phyloP scores from a whole-genome alignment of 2,888 invertebrate genomes.

The Aelia acuminata region DNA sequence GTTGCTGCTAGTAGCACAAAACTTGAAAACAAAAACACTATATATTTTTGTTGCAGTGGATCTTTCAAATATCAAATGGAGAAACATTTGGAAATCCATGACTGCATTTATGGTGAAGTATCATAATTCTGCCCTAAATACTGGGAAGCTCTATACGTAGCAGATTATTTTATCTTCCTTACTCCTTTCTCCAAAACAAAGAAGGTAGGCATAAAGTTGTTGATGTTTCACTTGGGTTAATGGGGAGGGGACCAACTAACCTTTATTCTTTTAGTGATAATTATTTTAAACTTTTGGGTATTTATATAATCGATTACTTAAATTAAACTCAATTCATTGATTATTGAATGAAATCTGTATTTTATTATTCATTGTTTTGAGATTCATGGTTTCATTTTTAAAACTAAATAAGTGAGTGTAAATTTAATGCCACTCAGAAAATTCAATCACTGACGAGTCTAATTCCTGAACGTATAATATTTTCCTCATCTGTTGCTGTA shows the following conservation, averaged over 20 bases:
- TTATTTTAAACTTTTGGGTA: not conserved
- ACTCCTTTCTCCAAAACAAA: not conserved
- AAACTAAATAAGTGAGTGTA: not conserved
- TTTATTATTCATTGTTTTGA: not conserved
- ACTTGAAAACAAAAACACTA: slow-evolving; percentile 9
- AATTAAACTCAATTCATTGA: not conserved
- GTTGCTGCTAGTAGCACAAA: not conserved
- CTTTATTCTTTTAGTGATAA: slow-evolving; percentile 7
- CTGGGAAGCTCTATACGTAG: slow-evolving; percentile 2
- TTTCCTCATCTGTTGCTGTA: no score
- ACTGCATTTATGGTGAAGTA: not conserved
- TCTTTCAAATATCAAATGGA: not conserved
- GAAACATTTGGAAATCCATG: slow-evolving; percentile 6
- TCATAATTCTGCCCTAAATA: not conserved
- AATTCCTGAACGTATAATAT: no score
- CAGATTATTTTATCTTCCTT: slow-evolving; percentile 5
- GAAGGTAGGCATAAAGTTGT: slow-evolving; percentile 17
- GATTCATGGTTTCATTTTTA: not conserved
- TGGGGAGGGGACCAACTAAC: slow-evolving; percentile 1
- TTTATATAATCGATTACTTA: not conserved
- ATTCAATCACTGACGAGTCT: no score
- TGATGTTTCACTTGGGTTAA: not conserved
- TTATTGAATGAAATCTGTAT: not conserved
- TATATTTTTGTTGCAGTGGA: slow-evolving; percentile 21
- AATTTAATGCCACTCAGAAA: not conserved